Evolutionary conservation across 2,888 invertebrate genomes (phyloP).

Genomic region (Gymnoscelis rufifasciata): DNA sequence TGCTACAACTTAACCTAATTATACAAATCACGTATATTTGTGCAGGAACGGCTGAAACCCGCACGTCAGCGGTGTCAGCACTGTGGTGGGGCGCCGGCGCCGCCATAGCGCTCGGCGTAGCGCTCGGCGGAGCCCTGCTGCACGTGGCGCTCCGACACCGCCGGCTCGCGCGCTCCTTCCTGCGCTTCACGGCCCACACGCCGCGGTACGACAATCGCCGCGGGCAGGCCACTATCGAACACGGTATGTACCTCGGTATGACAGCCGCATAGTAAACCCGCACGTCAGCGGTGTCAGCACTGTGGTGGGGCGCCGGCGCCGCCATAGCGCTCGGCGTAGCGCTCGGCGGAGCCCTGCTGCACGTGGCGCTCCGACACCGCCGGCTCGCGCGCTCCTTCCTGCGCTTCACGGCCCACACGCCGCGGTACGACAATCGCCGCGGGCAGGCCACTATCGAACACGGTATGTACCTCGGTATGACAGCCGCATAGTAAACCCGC

Average conservation of each 20-base stretch:
- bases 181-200: slow-evolving; percentile 80
- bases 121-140: slow-evolving; percentile 77
- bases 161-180: slow-evolving; percentile 86
- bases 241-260: slow-evolving; percentile 98
- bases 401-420: slow-evolving; percentile 79
- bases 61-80: slow-evolving; percentile 27
- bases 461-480: slow-evolving; percentile 80
- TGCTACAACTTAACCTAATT: no score
- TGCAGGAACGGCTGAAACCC: background rate
- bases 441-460: slow-evolving; percentile 91
- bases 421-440: slow-evolving; percentile 87
- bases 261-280: slow-evolving; percentile 95
- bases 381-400: slow-evolving; percentile 88
- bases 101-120: slow-evolving; percentile 58
- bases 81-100: slow-evolving; percentile 59
- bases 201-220: slow-evolving; percentile 81
- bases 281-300: slow-evolving; percentile 28
- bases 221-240: slow-evolving; percentile 90
- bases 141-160: slow-evolving; percentile 83
- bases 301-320: slow-evolving; percentile 58
- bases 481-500: no score
- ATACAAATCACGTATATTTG: background rate
- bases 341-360: slow-evolving; percentile 78
- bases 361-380: slow-evolving; percentile 83
- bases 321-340: slow-evolving; percentile 61